Percentiles rank a stretch among this genome's conserved stretches.
Conservation (phyloP, 2,113 vertebrate genomes). For the Nicator chloris region DNA sequence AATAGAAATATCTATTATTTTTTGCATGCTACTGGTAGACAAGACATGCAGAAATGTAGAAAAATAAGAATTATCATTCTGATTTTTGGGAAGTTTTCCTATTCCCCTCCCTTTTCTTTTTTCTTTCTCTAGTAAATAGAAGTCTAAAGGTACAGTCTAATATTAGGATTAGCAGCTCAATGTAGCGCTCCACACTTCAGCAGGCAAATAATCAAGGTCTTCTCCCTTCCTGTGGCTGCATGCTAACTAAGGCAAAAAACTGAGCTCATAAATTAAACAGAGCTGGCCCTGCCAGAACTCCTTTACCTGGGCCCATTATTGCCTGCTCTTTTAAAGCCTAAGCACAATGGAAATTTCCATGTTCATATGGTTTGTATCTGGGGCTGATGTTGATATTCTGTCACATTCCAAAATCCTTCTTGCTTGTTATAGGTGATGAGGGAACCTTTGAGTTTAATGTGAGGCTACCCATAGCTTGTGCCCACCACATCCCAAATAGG, state of each 20-base stretch:
- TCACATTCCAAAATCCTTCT: background rate
- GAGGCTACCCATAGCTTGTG: background rate
- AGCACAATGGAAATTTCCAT: background rate
- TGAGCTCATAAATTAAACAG: background rate
- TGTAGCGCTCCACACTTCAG: background rate
- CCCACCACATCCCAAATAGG: background rate
- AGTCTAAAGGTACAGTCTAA: background rate
- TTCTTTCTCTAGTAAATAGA: background rate
- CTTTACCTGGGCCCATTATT: background rate
- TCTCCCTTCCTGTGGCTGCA: background rate
- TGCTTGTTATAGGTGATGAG: background rate
- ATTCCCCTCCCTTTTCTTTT: background rate
- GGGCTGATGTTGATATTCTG: background rate
- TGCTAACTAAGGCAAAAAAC: constrained; percentile 13
- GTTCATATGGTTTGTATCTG: background rate
- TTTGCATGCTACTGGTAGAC: background rate
- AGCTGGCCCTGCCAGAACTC: background rate
- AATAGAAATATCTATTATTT: background rate
- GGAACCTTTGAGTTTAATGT: background rate
- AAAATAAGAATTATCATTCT: background rate
- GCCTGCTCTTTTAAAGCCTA: background rate
- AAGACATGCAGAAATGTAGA: background rate
- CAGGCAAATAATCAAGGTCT: background rate
- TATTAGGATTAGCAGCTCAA: background rate
- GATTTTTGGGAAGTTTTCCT: background rate